A percentile compares a stretch with the other conserved stretches of the same genome.
Evolutionary conservation across 2,888 invertebrate species (phyloP).

Genomic region (Mactromeris polynyma): DNA sequence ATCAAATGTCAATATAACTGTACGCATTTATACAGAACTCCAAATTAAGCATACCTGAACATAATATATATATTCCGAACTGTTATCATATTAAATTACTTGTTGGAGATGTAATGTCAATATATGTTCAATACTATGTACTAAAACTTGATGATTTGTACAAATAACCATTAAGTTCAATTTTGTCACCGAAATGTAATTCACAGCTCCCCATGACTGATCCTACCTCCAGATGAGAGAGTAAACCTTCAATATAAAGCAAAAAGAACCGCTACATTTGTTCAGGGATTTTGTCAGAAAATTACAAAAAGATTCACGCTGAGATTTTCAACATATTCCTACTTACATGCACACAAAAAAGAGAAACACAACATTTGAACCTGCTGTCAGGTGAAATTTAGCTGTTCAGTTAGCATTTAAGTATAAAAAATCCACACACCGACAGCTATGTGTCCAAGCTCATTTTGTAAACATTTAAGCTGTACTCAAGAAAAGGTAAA

Average conservation of each 20-base stretch:
- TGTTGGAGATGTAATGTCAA: not conserved
- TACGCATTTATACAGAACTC: not conserved
- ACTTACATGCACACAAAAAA: not conserved
- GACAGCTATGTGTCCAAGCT: not conserved
- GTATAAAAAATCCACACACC: not conserved
- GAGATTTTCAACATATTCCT: not conserved
- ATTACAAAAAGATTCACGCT: not conserved
- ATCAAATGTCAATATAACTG: not conserved
- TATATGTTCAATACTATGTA: not conserved
- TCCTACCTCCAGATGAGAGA: not conserved
- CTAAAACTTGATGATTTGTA: not conserved
- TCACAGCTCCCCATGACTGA: not conserved
- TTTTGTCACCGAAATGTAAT: not conserved
- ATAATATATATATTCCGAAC: not conserved
- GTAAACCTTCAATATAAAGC: not conserved
- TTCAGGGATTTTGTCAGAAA: not conserved
- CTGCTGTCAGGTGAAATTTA: not conserved
- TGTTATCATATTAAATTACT: slow-evolving; percentile 8
- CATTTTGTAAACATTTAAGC: not conserved
- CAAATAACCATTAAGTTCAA: not conserved
- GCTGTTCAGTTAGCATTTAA: not conserved
- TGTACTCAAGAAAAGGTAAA: not conserved
- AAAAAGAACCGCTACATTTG: not conserved
- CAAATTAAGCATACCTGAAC: not conserved
- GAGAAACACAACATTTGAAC: not conserved